Evolutionary conservation across 2,113 vertebrate species (phyloP).

Genomic region (Gasterosteus nipponicus): DNA sequence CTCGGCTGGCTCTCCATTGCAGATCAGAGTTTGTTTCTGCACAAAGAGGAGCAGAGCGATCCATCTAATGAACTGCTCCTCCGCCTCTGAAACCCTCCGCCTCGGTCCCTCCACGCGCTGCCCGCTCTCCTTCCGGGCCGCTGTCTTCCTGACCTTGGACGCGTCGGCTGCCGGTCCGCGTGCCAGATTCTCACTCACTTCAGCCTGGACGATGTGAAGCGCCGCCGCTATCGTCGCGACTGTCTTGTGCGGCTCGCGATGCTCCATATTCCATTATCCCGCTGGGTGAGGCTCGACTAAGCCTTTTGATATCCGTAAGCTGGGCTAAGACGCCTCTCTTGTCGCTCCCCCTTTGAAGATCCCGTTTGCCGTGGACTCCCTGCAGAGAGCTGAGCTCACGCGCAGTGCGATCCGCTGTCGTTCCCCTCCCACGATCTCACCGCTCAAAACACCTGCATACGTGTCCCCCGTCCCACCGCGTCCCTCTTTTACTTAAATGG

Average conservation of each 20-base stretch:
- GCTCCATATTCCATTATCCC: slow-evolving; percentile 63
- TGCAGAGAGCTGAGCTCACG: slow-evolving; percentile 45
- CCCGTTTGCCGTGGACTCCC: slow-evolving; percentile 53
- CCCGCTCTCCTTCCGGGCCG: slow-evolving; percentile 1
- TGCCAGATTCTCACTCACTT: no score
- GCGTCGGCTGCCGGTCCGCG: not conserved
- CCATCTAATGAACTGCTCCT: not conserved
- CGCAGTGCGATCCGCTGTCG: slow-evolving; percentile 20
- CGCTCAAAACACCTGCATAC: slow-evolving; percentile 10
- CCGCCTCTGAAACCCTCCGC: no score
- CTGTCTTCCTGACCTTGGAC: slow-evolving; percentile 54
- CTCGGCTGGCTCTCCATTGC: slow-evolving; percentile 35
- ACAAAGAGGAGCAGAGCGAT: not conserved
- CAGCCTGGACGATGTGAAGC: no score
- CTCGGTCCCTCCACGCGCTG: no score
- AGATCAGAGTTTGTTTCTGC: not conserved
- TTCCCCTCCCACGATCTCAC: slow-evolving; percentile 1
- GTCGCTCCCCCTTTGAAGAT: slow-evolving; percentile 70
- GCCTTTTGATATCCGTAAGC: slow-evolving; percentile 65
- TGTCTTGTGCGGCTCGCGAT: slow-evolving; percentile 39
- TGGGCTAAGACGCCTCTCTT: slow-evolving; percentile 52
- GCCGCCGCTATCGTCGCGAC: not conserved
- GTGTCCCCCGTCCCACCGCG: not conserved
- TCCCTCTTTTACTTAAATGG: not conserved
- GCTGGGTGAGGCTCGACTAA: slow-evolving; percentile 35